Evolutionary conservation across 2,888 invertebrate genomes (phyloP), one percentile per base, ranked within the genome.

Genomic region (Oligia latruncula): DNA sequence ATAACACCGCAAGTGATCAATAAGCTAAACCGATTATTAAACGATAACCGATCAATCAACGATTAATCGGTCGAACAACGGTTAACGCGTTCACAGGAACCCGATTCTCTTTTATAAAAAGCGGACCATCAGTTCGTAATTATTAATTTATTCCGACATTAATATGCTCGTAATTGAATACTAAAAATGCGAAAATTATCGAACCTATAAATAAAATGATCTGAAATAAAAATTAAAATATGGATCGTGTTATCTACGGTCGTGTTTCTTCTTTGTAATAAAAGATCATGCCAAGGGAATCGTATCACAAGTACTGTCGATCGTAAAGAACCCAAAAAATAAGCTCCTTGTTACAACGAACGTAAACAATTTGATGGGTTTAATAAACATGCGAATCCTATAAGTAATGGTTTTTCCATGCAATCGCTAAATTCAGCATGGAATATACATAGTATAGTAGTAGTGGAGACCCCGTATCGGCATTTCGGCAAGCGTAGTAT

Each of bases 71-170:
- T 87, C 90, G 71, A 83, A 74, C 88, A 90, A 90, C 90, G 90
- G 90, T 90, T 71, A 81, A 78, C 74, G 89, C 88, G 87, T 89
- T 92, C 91, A 91, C 90, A 88, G 82, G 83, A 89, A 90, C 86
- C 84, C 72, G 46, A 80, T 81, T 84, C 79, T 82, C 74, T 62
- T 73, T 71, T 79, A 84, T 83, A 85, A 88, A 83, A 83, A 71
- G 29, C 80, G 70, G 75, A 77, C 43, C 71, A 76, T 49, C 64
- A 62, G 67, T 40, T 49, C 29, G 40, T 77, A 82, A 81, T 87
- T 76, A 83, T 75, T 55, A 79, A 82, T 83, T 86, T 89, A 82
- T 81, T 64, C 66, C 66, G 23, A 77, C 78, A 72, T 77, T 83
- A 77, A 85, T 77, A 60, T 23, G 46, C 29, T 67, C 55, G 81